A percentile compares a stretch with the other conserved stretches of the same genome.
Evolutionary conservation across 2,113 vertebrate genomes (phyloP).

Genomic region (Tympanuchus pallidicinctus): DNA sequence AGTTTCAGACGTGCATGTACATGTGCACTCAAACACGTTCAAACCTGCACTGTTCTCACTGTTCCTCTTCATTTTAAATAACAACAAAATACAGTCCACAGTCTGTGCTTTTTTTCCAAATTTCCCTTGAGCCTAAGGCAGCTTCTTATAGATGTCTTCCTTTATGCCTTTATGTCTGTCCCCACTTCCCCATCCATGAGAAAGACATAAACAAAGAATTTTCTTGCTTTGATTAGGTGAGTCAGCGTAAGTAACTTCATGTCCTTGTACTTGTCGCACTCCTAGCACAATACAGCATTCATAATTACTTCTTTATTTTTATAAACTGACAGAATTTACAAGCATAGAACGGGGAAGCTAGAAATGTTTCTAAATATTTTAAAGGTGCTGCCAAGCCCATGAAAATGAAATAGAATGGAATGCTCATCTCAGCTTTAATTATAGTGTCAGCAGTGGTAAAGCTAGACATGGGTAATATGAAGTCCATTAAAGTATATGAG

Average conservation of each 20-base stretch:
- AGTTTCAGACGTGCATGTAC: not conserved
- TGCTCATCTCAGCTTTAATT: not conserved
- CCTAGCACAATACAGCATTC: not conserved
- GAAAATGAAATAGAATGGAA: not conserved
- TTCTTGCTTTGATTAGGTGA: not conserved
- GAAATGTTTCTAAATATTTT: not conserved
- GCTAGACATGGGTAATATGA: not conserved
- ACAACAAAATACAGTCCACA: not conserved
- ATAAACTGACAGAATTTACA: not conserved
- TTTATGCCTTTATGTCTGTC: not conserved
- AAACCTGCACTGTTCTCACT: not conserved
- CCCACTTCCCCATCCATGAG: not conserved
- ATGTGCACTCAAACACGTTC: not conserved
- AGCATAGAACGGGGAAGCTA: not conserved
- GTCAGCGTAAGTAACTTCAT: not conserved
- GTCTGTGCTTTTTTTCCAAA: not conserved
- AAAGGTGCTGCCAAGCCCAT: not conserved
- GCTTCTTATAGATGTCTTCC: not conserved
- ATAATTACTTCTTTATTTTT: not conserved
- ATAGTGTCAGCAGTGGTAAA: not conserved
- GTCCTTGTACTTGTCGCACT: not conserved
- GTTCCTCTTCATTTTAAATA: not conserved
- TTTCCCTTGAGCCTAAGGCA: not conserved
- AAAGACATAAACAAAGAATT: not conserved
- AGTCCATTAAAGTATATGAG: slow-evolving; percentile 16